A percentile compares a stretch with the other conserved stretches of the same genome.
phyloP scores from a whole-genome alignment of 2,888 invertebrate genomes.

The Petrolisthes manimaculis region DNA sequence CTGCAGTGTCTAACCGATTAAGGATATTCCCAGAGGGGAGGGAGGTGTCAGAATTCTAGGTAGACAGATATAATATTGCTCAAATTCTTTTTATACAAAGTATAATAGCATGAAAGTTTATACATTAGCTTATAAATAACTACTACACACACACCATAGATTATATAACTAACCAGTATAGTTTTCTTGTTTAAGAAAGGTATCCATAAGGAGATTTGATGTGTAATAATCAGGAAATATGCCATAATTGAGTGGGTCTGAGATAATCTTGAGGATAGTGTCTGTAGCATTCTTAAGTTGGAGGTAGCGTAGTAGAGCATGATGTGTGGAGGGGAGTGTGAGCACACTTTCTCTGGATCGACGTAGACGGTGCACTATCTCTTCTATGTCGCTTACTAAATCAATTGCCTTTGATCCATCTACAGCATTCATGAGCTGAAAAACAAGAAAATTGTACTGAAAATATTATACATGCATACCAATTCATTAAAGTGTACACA shows the following conservation, averaged over 20 bases:
- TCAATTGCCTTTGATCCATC: slow-evolving; percentile 70
- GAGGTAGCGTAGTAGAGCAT: slow-evolving; percentile 79
- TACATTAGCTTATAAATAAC: no score
- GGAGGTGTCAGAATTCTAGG: no score
- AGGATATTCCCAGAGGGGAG: no score
- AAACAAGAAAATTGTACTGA: slow-evolving; percentile 38
- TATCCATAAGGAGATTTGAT: slow-evolving; percentile 84
- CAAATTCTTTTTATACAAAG: no score
- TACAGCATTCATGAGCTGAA: slow-evolving; percentile 79
- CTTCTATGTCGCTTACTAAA: slow-evolving; percentile 80
- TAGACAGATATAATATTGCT: no score
- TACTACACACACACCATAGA: neutral
- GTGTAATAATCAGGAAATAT: slow-evolving; percentile 87
- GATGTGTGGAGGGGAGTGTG: slow-evolving; percentile 83
- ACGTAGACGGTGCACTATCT: slow-evolving; percentile 80
- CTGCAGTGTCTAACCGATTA: no score
- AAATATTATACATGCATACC: neutral
- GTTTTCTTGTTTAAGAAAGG: slow-evolving; percentile 79
- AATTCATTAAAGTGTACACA: neutral
- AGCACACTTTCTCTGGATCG: slow-evolving; percentile 79
- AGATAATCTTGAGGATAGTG: slow-evolving; percentile 80
- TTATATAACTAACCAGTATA: slow-evolving; percentile 70
- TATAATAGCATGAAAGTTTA: no score
- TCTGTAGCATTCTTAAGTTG: slow-evolving; percentile 72
- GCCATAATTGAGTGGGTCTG: slow-evolving; percentile 88